Evolutionary conservation across 2,888 invertebrate genomes (phyloP), one percentile per base, ranked within the genome.

Genomic region (Charanyca ferruginea): DNA sequence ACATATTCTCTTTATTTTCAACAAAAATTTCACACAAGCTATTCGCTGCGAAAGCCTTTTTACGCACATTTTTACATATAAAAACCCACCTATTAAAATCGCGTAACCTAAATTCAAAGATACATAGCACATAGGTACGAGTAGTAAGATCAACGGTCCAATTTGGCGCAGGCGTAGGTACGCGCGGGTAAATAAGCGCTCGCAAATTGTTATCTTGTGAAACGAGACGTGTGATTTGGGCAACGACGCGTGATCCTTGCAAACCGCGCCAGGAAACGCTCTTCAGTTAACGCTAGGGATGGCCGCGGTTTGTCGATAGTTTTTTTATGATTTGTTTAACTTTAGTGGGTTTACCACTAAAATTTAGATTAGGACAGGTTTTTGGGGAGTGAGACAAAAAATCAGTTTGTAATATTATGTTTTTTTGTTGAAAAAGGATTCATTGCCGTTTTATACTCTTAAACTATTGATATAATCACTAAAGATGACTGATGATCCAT

Each of bases 161-260:
- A 94, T 94, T 92, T 91, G 89, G 90, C 87, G 89, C 92, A 93
- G 90, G 91, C 92, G 88, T 85, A 69, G 89, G 84, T 73, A 81
- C 62, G 84, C 77, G 83, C 86, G 87, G 93, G 94, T 94, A 95
- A 92, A 95, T 95, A 95, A 94, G 90, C 90, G 92, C 92, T 90
- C 92, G 88, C 95, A 95, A 95, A 95, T 95, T 95, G 95, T 95
- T 95, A 95, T 95, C 95, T 95, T 94, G 95, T 93, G 95, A 94
- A 95, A 94, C 95, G 95, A 94, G 90, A 89, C 95, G 95, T 95
- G 88, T 95, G 95, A 95, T 95, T 91, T 92, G 93, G 81, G 89
- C 93, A 95, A 91, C 94, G 95, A 93, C 91, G 95, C 95, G 95
- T 94, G 93, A 83, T 90, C 87, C 83, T 90, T 89, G 90, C 91